Evolutionary conservation across 2,797 vertebrate genomes (phyloP), one percentile per base, ranked within the genome.

Genomic region (Silurus lanzhouensis): DNA sequence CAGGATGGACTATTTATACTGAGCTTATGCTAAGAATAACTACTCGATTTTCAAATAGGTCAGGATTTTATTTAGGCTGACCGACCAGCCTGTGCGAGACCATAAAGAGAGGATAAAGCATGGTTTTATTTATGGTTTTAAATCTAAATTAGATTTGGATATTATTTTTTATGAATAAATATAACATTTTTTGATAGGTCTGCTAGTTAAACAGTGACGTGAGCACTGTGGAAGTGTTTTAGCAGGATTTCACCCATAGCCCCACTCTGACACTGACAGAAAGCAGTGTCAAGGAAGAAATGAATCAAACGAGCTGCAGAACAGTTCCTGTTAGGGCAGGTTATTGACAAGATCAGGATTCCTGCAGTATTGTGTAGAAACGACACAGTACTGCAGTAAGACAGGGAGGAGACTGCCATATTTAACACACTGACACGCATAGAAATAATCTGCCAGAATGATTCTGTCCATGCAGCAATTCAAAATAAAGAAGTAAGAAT

Each of bases 321-420:
- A 83, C 81, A 77, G 70, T 77, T 90, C 89, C 82, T 88, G 87
- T 88, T 81, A 81, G 86, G 74, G 80, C 88, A 87, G 75, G 90
- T 88, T 88, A 85, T 81, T 74, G 85, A 84, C 84, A 78, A 63
- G 77, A 27, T 57, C 63, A 85, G 87, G 86, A 91, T 91, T 90
- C 87, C 78, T 85, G 76, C 81, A 76, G 83, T 75, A 77, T 83
- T 85, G 72, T 89, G 82, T 76, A 79, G 76, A 75, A 67, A 19
- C n/a, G 27, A 22, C 27, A 52, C 60, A 38, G 38, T 38, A 19
- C 38, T 61, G 81, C 48, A 13, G 72, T 12, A 44, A 64, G n/a
- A 71, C 38, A 17, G 64, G 66, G 71, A 81, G 64, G 67, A 79
- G 60, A 13, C 52, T 38, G 61, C 44, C 61, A 17, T n/a, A 17